Base-by-base conservation (phyloP, 2,797 vertebrate genomes). In the Paguma larvata region DNA sequence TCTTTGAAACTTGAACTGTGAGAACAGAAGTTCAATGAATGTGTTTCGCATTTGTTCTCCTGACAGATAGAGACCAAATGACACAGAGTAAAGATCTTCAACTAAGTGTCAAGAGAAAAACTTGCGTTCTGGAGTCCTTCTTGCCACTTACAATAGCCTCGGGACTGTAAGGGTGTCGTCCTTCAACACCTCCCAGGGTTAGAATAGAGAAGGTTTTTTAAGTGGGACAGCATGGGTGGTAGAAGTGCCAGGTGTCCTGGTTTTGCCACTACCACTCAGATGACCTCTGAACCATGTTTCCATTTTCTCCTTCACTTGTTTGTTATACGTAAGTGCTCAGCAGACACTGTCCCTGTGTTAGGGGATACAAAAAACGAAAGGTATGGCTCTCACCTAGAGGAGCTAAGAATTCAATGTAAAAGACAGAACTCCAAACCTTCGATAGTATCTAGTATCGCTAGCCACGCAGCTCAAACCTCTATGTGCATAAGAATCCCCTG, bases 21-120 rank as follows among this genome's bases (percentile, higher is more conserved):
- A 95, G 86, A 95, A 90, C 65, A 97, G 77, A 96, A 97, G 85
- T 96, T 97, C 85, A 95, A 80, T 75, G 53, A 89, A 83, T 95
- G 88, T 95, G 70, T 95, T 94, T 84, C 65, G 46, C 85, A 92
- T 92, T 89, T 94, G 85, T 90, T 85, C 83, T 86, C 84, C 88
- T 84, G 80, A 92, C 38, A 95, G 87, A 96, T 12, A 97, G 95
- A 96, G 78, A 78, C 91, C 97, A 97, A 94, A 92, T 88, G 91
- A 85, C 70, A 91, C 46, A 85, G 63, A 82, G 68, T 56, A 80
- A 96, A 95, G 93, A 88, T 87, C 80, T 67, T 97, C 53, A 34
- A 72, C 23, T 51, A 94, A 97, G 59, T 92, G 65, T 92, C 77
- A 89, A 90, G 65, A 84, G 65, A 80, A 87, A 94, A 89, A 67